Conservation (phyloP, 2,888 invertebrate genomes). For the Linnaemya tessellans region DNA sequence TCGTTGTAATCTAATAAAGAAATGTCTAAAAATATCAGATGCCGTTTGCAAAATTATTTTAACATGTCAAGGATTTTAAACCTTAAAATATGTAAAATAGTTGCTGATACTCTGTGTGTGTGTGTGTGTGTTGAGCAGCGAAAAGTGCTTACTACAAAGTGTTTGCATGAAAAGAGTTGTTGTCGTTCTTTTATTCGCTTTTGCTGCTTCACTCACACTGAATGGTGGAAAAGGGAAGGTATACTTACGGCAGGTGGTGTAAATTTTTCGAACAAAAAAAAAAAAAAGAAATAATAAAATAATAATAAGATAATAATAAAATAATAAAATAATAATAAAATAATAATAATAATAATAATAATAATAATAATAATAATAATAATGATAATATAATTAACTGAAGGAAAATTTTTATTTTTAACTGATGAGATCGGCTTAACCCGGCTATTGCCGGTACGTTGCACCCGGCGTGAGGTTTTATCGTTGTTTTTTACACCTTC, state of each 20-base stretch:
- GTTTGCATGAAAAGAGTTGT: conserved; percentile 37
- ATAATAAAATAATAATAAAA: no score
- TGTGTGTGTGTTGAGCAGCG: not conserved
- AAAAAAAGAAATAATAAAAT: no score
- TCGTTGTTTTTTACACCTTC: no score
- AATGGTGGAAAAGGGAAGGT: conserved; percentile 1
- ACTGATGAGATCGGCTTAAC: no score
- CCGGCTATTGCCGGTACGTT: no score
- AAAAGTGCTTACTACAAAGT: conserved; percentile 22
- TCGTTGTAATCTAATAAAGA: not conserved
- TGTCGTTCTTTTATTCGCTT: conserved; percentile 1
- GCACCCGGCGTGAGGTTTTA: no score
- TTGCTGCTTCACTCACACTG: not conserved
- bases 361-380: no score
- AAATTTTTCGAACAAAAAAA: not conserved
- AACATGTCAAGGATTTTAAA: conserved; percentile 60
- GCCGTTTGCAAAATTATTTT: conserved; percentile 19
- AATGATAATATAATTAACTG: no score
- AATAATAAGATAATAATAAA: no score
- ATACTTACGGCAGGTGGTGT: not conserved
- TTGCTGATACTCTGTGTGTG: conserved; percentile 15
- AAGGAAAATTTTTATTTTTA: no score
- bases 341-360: no score
- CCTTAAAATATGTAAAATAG: conserved; percentile 51
- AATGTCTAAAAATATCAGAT: not conserved